Base-by-base conservation (phyloP, 2,113 vertebrate species). In the Solenodon paradoxus region DNA sequence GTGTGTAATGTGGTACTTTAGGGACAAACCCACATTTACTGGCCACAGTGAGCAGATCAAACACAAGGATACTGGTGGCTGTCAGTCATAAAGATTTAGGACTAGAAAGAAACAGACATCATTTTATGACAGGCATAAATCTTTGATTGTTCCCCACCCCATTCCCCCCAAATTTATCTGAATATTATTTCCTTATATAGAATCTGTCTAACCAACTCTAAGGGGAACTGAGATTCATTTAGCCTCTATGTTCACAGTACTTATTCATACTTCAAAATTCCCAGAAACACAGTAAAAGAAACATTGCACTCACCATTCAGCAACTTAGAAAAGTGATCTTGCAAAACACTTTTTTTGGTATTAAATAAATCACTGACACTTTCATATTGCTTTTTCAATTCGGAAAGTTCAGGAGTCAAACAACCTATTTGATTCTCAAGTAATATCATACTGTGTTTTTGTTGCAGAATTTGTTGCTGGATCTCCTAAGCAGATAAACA, bases 291-390 rank as follows among this genome's bases (percentile, higher is more conserved):
- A 64, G 49, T 15, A 40, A 42, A 10, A 74, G 61, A 78, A 85
- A 47, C 61, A 32, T 5, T 2, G 32, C 11, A 88, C 98, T 97
- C 47, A 99, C 99, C 98, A 83, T 98, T 97, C 84, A 99, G 77
- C 38, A 99, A 98, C 72, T 97, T 98, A 0, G 98, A 98, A 42
- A 99, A 98, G 75, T 99, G 99, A 90, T 99, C 98, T 96, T 99
- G 99, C 95, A 98, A 97, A 86, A 99, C 98, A n/a, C 99, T 98
- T 88, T 98, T 99, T 97, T 99, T 99, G 82, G 99, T 98, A 87
- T 98, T 98, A 96, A 99, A 99, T 95, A 99, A 97, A 87, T 99
- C 98, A 77, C 97, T 99, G 97, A 99, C 98, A 89, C 98, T 98
- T 10, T 97, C 87, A 66, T 99, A 98, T 68, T 99, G 98, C 61